Evolutionary conservation across 2,888 invertebrate genomes (phyloP).

Genomic region (Strigamia maritima): DNA sequence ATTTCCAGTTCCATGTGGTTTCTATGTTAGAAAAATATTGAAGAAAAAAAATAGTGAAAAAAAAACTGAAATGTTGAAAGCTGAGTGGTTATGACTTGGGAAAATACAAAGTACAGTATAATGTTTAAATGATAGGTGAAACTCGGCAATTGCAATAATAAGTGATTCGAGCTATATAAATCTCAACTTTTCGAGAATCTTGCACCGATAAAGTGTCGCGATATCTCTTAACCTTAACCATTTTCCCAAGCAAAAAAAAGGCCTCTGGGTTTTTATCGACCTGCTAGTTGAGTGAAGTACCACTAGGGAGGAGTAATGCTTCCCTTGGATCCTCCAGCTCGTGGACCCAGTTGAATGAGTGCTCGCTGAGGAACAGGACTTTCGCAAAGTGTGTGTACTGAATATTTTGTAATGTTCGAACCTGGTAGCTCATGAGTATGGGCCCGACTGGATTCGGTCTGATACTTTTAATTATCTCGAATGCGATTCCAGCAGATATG

Average conservation of each 20-base stretch:
- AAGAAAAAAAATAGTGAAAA: neutral
- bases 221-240: conserved; percentile 20
- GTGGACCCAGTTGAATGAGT: conserved; percentile 23
- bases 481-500: conserved; percentile 1
- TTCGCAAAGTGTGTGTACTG: conserved; percentile 1
- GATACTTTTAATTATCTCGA: neutral
- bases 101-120: neutral
- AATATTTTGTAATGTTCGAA: neutral
- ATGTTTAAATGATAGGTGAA: neutral
- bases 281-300: conserved; percentile 16
- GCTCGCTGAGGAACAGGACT: conserved; percentile 14
- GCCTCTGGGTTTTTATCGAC: conserved; percentile 12
- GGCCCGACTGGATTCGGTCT: neutral
- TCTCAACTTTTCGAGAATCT: neutral
- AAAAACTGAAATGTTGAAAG: neutral
- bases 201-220: neutral
- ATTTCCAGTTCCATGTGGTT: too few species aligned
- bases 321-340: conserved; percentile 3
- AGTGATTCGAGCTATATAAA: neutral
- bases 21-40: neutral
- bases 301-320: conserved; percentile 19
- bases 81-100: neutral
- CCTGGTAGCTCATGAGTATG: neutral
- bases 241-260: neutral
- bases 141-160: neutral